Evolutionary conservation across 2,888 invertebrate genomes (phyloP), one percentile per base, ranked within the genome.

Genomic region (Amphipoea lucens): DNA sequence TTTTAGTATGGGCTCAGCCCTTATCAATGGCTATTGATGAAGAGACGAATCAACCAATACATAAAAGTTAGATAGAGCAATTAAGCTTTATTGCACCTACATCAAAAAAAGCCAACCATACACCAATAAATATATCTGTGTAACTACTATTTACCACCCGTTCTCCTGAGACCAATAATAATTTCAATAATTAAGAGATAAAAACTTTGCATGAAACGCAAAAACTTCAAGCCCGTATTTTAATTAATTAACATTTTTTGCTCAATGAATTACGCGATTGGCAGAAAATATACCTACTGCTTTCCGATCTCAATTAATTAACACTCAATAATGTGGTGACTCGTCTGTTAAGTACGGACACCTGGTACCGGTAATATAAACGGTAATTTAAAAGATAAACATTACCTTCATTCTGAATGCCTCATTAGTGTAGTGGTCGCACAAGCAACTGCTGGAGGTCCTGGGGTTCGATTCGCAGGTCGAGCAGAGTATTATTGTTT

Each of bases 251-350:
- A 57, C 20, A 85, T 65, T 74, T 77, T 42, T n/a, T 57, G 54
- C 65, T 73, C 74, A 48, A 17, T 60, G 14, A 78, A 86, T 76
- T 63, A 78, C 66, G 17, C 20, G 36, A 82, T 73, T 83, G 72
- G 57, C 62, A 20, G 63, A 83, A 67, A 83, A 78, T 78, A 73
- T 70, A 20, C 29, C 29, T 29, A 29, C 40, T 23, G 67, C 60
- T 74, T 42, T 17, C 54, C 63, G 36, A 40, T 70, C 66, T 69
- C 73, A 76, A 75, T 84, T 78, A 82, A 84, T 82, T 78, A 78
- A 67, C 57, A 60, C n/a, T 48, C 36, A 78, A 75, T 86, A 62
- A 75, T 70, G 72, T 66, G 57, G 57, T 73, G 57, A 42, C 48
- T 45, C 54, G 12, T 76, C 51, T 63, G 62, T 67, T 63, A 69